Percentiles rank a stretch among this genome's conserved stretches.
phyloP scores from a whole-genome alignment of 2,797 vertebrate genomes.

The Loris lydekkerianus region DNA sequence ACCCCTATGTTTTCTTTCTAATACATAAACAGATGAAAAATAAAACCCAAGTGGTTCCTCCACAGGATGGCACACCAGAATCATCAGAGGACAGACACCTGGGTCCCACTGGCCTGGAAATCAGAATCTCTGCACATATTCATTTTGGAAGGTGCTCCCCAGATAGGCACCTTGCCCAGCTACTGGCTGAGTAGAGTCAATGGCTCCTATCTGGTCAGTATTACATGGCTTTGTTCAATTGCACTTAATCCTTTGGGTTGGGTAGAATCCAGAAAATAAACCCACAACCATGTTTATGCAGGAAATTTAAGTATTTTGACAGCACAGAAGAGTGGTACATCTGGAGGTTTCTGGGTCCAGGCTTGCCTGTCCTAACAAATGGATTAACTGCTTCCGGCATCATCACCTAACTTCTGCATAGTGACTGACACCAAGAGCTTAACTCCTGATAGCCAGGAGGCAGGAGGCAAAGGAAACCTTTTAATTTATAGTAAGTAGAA shows the following conservation, averaged over 20 bases:
- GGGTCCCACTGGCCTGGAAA: rapidly evolving
- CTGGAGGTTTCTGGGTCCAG: slow-evolving; percentile 34
- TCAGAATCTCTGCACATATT: not conserved
- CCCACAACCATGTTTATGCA: not conserved
- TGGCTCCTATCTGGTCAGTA: not conserved
- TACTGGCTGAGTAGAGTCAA: too few species aligned
- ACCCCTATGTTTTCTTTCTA: not conserved
- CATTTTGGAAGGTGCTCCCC: not conserved
- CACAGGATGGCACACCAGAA: not conserved
- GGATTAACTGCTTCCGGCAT: slow-evolving; percentile 51
- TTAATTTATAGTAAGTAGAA: slow-evolving; percentile 65
- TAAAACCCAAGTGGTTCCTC: not conserved
- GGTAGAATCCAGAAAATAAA: slow-evolving; percentile 4
- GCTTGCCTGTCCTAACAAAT: slow-evolving; percentile 25
- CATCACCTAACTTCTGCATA: slow-evolving; percentile 11
- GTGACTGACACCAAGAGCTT: slow-evolving; percentile 51
- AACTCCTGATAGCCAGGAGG: not conserved
- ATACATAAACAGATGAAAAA: not conserved
- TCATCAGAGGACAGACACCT: not conserved
- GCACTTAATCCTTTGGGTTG: slow-evolving; percentile 48
- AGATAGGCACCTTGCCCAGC: not conserved
- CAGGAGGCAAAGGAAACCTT: slow-evolving; percentile 32
- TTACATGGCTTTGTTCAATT: not conserved
- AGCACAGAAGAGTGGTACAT: slow-evolving; percentile 4
- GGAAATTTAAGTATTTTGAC: slow-evolving; percentile 60